Evolutionary conservation across 2,113 vertebrate genomes (phyloP).

Genomic region (Gallinago jamesoni): DNA sequence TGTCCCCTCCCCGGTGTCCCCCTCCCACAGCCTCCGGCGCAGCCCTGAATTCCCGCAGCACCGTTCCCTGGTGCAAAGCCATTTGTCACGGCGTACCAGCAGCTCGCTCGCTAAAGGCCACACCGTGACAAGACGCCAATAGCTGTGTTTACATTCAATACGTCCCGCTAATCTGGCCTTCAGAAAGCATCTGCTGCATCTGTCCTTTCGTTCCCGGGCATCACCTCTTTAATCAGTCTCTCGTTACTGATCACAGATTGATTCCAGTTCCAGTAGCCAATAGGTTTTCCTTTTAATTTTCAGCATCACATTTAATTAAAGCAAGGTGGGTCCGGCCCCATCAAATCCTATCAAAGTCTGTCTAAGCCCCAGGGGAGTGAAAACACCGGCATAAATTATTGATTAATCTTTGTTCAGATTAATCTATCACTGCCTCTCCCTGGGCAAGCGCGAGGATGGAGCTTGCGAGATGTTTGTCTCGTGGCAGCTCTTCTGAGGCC

Average conservation of each 20-base stretch:
- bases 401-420: constrained; percentile 61
- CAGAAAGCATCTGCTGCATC: constrained; percentile 12
- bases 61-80: background rate
- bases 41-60: background rate
- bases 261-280: constrained; percentile 19
- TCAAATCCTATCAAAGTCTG: constrained; percentile 65
- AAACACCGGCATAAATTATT: constrained; percentile 71
- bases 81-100: constrained; percentile 46
- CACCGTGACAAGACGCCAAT: constrained; percentile 53
- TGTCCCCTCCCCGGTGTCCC: background rate
- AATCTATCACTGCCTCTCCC: constrained; percentile 67
- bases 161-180: constrained; percentile 17
- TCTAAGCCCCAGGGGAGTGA: constrained; percentile 11
- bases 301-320: constrained; percentile 74
- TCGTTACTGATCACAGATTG: constrained; percentile 39
- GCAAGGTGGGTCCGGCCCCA: constrained; percentile 60
- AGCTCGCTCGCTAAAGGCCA: constrained; percentile 60
- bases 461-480: background rate
- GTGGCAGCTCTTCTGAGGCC: background rate
- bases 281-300: constrained; percentile 67
- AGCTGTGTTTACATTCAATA: constrained; percentile 30
- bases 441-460: background rate
- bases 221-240: constrained; percentile 37
- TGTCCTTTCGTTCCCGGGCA: background rate
- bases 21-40: background rate